A percentile compares a stretch with the other conserved stretches of the same genome.
Evolutionary conservation across 1,140 invertebrate species (phyloP).

Genomic region (Brevipalpus yothersi): DNA sequence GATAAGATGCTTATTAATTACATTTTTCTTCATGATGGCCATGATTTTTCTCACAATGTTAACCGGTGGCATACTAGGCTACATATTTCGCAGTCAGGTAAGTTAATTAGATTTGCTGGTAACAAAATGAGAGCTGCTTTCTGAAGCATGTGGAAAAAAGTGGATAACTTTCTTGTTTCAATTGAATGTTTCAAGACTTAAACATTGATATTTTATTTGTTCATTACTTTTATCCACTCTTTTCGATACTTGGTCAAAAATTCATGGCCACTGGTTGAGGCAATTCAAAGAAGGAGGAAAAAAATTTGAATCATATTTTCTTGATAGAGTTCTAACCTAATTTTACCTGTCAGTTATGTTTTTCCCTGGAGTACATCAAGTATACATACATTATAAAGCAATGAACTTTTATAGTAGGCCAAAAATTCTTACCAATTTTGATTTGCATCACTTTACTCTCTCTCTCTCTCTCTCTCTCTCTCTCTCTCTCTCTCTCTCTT

Average conservation of each 20-base stretch:
- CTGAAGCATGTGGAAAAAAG: not conserved
- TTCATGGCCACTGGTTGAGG: not conserved
- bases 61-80: slow-evolving; percentile 52
- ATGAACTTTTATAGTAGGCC: too few relatives aligned
- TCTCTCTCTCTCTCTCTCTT: too few relatives aligned
- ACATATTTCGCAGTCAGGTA: slow-evolving; percentile 41
- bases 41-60: slow-evolving; percentile 63
- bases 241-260: not conserved
- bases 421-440: too few relatives aligned
- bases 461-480: too few relatives aligned
- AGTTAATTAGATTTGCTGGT: slow-evolving; percentile 3
- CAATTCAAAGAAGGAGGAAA: too few relatives aligned
- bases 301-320: too few relatives aligned
- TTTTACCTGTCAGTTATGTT: too few relatives aligned
- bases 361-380: too few relatives aligned
- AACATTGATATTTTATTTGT: not conserved
- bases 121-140: not conserved
- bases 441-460: too few relatives aligned
- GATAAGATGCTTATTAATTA: slow-evolving; percentile 52
- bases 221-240: not conserved
- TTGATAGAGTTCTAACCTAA: too few relatives aligned
- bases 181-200: not conserved
- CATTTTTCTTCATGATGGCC: slow-evolving; percentile 61
- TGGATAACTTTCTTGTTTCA: not conserved
- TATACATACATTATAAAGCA: too few relatives aligned